These are phyloP conservation scores for Pyrocephalus nanus DNA, from an alignment of 2,797 vertebrate genomes.

Conservation along the genomic window DNA sequence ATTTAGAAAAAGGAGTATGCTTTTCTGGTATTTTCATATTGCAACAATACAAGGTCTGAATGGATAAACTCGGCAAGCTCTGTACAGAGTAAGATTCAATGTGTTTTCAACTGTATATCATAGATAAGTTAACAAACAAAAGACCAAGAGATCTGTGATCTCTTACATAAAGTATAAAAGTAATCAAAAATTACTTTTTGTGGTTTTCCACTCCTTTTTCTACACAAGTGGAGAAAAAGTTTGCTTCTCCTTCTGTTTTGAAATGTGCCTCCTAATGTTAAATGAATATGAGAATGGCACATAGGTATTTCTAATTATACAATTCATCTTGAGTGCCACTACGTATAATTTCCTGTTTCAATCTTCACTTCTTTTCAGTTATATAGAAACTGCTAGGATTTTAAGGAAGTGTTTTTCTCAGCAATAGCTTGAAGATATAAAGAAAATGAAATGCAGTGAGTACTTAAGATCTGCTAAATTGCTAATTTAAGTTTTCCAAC, in stretches of 20 bases:
- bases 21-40: background rate
- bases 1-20: background rate
- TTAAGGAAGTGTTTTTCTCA: background rate
- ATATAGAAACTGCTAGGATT: background rate
- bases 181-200: background rate
- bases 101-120: background rate
- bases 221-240: background rate
- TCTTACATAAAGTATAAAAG: background rate
- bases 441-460: background rate
- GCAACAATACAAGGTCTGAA: background rate
- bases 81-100: background rate
- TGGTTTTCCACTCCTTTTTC: background rate
- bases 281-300: slow-evolving; percentile 33
- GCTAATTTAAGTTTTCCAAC: background rate
- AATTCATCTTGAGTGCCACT: slow-evolving; percentile 18
- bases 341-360: background rate
- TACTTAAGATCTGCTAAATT: background rate
- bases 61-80: background rate
- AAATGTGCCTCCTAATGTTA: background rate
- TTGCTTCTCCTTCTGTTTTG: background rate
- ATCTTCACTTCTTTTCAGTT: background rate
- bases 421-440: background rate
- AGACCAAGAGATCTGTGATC: background rate
- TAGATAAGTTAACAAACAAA: background rate
- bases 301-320: background rate